Base-by-base conservation (phyloP, 92 coral and sea anemone genomes). In the Zoanthus solanderi region DNA sequence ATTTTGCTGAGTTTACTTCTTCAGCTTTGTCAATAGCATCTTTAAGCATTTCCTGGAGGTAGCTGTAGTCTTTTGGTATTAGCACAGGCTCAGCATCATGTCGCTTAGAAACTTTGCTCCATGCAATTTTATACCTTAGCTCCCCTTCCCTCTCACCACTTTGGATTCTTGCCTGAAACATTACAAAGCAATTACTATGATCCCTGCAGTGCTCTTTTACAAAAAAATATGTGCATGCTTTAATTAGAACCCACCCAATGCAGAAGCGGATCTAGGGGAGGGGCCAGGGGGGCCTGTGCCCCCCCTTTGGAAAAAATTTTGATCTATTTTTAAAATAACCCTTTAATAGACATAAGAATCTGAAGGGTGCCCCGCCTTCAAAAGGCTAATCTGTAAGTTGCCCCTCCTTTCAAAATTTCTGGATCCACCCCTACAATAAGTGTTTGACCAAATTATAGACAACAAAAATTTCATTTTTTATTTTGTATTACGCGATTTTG, bases 31-130 rank as follows among this genome's bases (percentile, higher is more conserved):
- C n/a, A 58, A 29, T 42, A 32, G 34, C 83, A 32, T 60, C 75
- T 4, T 15, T 5, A 7, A 86, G 30, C 50, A 86, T 75, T 16
- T 74, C 78, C 42, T 87, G 32, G 13, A 87, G 84, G 61, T 87
- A 87, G 44, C 12, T 17, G 66, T 78, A 87, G 15, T 71, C 48
- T 45, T 87, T 87, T 71, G 78, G 66, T 23, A 34, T 69, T 29
- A 87, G 75, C 29, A 87, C 90, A n/a, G 90, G 90, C 32, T 87
- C 78, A 0, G 90, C 90, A 65, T 69, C 73, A 60, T 76, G 78
- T 47, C 60, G 45, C 71, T 67, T 78, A 14, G 77, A 30, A 28
- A 87, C 90, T 66, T 87, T 87, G 68, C 84, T 76, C 90, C 85
- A 87, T 32, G 79, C 79, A 52, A 87, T 78, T 63, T 78, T 87